Conservation (phyloP, 2,113 vertebrate genomes). For the Nettapus auritus region DNA sequence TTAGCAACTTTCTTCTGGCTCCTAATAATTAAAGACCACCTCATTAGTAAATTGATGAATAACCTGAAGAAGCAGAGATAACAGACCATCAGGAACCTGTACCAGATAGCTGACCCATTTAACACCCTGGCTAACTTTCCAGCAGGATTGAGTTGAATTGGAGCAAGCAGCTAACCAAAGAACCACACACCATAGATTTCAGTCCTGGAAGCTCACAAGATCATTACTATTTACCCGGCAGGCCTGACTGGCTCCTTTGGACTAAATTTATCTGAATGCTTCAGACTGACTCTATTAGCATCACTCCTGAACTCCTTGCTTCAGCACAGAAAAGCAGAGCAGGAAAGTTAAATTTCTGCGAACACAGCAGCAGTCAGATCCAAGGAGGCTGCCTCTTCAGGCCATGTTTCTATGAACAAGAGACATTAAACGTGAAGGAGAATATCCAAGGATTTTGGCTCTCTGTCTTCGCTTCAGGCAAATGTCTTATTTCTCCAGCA, state of each 20-base stretch:
- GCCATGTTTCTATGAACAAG: constrained; percentile 5
- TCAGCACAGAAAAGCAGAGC: background rate
- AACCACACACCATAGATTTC: background rate
- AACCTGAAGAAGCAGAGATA: constrained; percentile 15
- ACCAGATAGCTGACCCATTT: constrained; percentile 25
- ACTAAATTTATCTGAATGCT: constrained; percentile 58
- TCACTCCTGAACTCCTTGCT: constrained; percentile 22
- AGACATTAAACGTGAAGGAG: constrained; percentile 30
- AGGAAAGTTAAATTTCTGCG: constrained; percentile 20
- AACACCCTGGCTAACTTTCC: background rate
- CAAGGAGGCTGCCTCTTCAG: background rate
- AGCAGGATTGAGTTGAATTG: constrained; percentile 27
- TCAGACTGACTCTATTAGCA: constrained; percentile 65
- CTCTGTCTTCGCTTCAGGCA: background rate
- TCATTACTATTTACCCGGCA: constrained; percentile 33
- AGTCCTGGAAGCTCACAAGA: background rate
- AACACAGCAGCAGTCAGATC: constrained; percentile 9
- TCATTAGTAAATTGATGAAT: constrained; percentile 27
- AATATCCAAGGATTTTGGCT: background rate
- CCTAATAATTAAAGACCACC: background rate
- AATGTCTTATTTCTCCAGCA: background rate
- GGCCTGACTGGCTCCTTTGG: background rate
- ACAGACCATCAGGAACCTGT: constrained; percentile 1
- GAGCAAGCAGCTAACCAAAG: background rate
- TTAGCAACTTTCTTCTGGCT: background rate